A percentile compares a stretch with the other conserved stretches of the same genome.
Evolutionary conservation across 2,113 vertebrate genomes (phyloP).

Genomic region (Arenaria interpres): DNA sequence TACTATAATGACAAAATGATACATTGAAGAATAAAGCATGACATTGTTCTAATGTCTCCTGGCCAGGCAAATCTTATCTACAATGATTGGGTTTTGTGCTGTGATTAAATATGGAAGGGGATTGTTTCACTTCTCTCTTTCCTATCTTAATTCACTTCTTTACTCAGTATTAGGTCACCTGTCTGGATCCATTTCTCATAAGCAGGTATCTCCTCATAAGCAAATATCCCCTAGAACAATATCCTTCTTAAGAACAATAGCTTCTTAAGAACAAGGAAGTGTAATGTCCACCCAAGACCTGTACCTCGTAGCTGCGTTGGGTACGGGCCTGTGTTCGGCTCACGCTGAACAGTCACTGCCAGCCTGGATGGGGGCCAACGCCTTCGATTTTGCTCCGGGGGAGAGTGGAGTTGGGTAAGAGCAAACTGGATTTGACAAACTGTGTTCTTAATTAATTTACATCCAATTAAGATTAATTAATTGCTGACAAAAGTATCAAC

Average conservation of each 20-base stretch:
- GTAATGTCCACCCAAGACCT: rapidly evolving
- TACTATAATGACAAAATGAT: neutral
- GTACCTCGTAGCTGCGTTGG: rapidly evolving
- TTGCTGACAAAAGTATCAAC: constrained; percentile 16
- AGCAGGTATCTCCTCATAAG: neutral
- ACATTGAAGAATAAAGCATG: neutral
- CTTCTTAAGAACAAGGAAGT: neutral
- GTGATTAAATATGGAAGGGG: neutral
- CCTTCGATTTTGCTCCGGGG: neutral
- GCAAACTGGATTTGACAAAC: constrained; percentile 33
- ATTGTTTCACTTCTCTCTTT: neutral
- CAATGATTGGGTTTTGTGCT: neutral
- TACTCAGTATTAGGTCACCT: neutral
- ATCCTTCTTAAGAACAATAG: neutral
- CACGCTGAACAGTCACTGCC: neutral
- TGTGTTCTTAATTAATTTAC: constrained; percentile 52
- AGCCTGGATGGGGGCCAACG: neutral
- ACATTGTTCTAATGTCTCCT: neutral
- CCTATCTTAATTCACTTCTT: neutral
- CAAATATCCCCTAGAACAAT: neutral
- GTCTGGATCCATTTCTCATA: neutral
- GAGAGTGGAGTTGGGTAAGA: neutral
- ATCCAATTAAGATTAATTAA: constrained; percentile 65
- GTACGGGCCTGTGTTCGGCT: neutral
- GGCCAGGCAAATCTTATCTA: neutral